Evolutionary conservation across 2,113 vertebrate genomes (phyloP).

Genomic region (Corapipo altera): DNA sequence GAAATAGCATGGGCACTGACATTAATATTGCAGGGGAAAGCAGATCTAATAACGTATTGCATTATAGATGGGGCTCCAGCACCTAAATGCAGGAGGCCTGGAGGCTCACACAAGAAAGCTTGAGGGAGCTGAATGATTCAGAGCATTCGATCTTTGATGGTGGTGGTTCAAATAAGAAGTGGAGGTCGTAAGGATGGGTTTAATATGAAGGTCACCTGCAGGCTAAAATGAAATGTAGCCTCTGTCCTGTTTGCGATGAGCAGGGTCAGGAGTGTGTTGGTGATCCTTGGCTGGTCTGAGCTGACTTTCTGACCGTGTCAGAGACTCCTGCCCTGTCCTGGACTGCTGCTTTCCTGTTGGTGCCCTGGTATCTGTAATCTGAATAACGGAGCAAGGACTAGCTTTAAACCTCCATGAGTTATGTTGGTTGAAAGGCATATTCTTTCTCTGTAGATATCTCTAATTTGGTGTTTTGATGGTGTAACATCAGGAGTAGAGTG

Average conservation of each 20-base stretch:
- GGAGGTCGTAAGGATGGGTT: background rate
- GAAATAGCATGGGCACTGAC: background rate
- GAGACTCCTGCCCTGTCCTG: background rate
- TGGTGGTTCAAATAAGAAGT: background rate
- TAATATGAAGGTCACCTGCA: background rate
- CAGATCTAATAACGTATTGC: background rate
- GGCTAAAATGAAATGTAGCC: background rate
- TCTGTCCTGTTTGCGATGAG: background rate
- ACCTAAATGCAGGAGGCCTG: background rate
- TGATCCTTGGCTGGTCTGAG: background rate
- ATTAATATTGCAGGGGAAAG: constrained; percentile 28
- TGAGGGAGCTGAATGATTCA: background rate
- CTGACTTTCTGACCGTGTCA: background rate
- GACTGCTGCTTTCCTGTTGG: background rate
- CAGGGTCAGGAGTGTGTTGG: background rate
- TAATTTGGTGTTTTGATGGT: background rate
- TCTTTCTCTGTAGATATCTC: background rate
- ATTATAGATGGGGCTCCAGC: constrained; percentile 2
- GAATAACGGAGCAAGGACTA: background rate
- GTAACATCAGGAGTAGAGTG: background rate
- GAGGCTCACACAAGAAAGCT: background rate
- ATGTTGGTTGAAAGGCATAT: background rate
- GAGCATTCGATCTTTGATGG: background rate
- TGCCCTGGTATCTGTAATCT: background rate
- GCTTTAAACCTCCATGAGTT: background rate